Evolutionary conservation across 2,797 vertebrate genomes (phyloP).

Genomic region (Echeneis naucrates): DNA sequence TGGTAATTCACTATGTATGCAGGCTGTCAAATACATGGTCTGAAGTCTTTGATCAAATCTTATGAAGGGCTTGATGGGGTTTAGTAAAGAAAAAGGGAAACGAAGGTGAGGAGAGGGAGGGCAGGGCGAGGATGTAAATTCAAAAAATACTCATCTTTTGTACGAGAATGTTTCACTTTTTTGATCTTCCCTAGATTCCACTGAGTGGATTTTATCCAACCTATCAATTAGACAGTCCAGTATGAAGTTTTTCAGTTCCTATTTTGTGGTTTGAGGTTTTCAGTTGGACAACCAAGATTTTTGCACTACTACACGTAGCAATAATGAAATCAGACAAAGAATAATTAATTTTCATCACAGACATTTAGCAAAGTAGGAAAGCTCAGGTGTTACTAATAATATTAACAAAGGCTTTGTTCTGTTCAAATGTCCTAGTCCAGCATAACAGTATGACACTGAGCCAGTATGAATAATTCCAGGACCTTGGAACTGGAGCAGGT

Average conservation of each 20-base stretch:
- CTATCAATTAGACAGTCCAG: not conserved
- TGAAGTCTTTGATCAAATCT: constrained; percentile 55
- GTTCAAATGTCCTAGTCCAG: too few relatives aligned
- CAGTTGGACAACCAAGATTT: too few relatives aligned
- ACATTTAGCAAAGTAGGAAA: too few relatives aligned
- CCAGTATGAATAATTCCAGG: too few relatives aligned
- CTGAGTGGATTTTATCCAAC: not conserved
- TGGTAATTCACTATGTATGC: constrained; percentile 65
- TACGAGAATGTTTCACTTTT: not conserved
- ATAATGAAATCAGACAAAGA: not conserved
- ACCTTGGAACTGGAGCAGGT: too few relatives aligned
- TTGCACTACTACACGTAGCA: not conserved
- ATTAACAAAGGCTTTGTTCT: too few relatives aligned
- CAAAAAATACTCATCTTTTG: not conserved
- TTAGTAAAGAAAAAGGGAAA: constrained; percentile 28
- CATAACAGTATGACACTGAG: too few relatives aligned
- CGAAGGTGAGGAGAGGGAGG: not conserved
- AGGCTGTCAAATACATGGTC: constrained; percentile 50
- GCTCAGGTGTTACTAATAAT: too few relatives aligned
- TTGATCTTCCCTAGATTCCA: not conserved
- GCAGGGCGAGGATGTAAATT: not conserved
- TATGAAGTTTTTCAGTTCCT: not conserved
- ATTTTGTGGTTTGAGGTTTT: too few relatives aligned
- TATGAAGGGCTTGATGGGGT: constrained; percentile 51
- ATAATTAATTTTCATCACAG: too few relatives aligned